Base-by-base conservation (phyloP, 1,140 invertebrate genomes). In the Agrypnia vestita region DNA sequence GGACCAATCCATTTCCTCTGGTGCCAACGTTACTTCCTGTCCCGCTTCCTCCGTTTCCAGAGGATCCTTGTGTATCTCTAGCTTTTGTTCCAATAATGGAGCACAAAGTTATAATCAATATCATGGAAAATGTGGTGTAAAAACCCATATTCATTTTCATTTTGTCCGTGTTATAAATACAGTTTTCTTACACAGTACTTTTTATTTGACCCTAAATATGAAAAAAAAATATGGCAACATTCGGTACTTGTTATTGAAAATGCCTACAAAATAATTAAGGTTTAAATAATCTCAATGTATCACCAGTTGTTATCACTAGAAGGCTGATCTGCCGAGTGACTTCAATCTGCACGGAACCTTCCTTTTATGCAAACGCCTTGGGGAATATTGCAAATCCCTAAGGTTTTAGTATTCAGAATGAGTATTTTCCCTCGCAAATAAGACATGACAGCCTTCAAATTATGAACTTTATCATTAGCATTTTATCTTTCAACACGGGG, bases 41-140 rank as follows among this genome's bases (percentile, higher is more conserved):
- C n/a, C 56, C 56, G 61, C 78, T 56, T 71, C 79, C 75, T 51
- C 72, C 51, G 80, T 84, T 53, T 85, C n/a, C n/a, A 80, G 84
- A 10, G 86, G 74, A 43, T 86, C 62, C 25, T 86, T 64, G 35
- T 84, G 85, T 12, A 82, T 53, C 64, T 85, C 67, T 73, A 85
- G 84, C 86, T 44, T n/a, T 73, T 49, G 46, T 15, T 35, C 46
- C 61, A 49, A 79, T 56, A 3, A 62, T n/a, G 49, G 8, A 80
- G 35, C 43, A 80, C 71, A 73, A 47, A n/a, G 59, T 15, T 13
- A 80, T 15, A 13, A 79, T 13, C 47, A 79, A 51, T n/a, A 81
- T 17, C n/a, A 61, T 47, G 11, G 56, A 44, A 43, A 46, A 76
- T 61, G 64, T 59, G 17, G 9, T 13, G 21, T 82, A 51, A 17